phyloP scores from a whole-genome alignment of 1,140 invertebrate genomes.

The Sycophila sp. region DNA sequence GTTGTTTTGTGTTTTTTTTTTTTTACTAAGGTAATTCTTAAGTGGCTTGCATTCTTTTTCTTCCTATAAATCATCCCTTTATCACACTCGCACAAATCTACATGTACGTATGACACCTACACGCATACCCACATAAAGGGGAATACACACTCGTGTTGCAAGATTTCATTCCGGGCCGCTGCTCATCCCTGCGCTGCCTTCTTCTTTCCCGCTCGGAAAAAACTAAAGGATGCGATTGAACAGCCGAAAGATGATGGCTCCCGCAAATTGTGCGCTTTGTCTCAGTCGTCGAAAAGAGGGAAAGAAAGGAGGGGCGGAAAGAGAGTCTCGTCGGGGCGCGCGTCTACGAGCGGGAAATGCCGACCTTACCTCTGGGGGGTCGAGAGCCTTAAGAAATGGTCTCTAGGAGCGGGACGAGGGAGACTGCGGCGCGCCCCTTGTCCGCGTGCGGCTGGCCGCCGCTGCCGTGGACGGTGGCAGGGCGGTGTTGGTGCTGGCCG shows the following conservation, averaged over 20 bases:
- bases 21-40: slow-evolving; percentile 17
- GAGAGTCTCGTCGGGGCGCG: no score
- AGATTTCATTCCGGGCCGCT: no score
- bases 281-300: no score
- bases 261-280: slow-evolving; percentile 41
- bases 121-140: slow-evolving; percentile 25
- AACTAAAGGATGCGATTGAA: no score
- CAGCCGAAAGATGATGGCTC: slow-evolving; percentile 38
- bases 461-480: neutral
- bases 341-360: no score
- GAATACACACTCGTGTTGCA: slow-evolving; percentile 28
- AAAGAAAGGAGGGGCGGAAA: no score
- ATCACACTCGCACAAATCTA: slow-evolving; percentile 9
- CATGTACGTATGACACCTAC: slow-evolving; percentile 32
- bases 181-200: no score
- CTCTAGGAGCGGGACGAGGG: slow-evolving; percentile 1
- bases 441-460: neutral
- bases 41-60: slow-evolving; percentile 28
- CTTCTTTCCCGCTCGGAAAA: slow-evolving; percentile 20
- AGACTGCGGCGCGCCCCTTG: neutral
- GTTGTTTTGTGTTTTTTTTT: no score
- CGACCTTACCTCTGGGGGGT: neutral
- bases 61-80: slow-evolving; percentile 1
- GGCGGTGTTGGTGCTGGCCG: neutral
- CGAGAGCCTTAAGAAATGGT: no score